phyloP scores from a whole-genome alignment of 2,113 vertebrate genomes.

The Callorhinus ursinus region DNA sequence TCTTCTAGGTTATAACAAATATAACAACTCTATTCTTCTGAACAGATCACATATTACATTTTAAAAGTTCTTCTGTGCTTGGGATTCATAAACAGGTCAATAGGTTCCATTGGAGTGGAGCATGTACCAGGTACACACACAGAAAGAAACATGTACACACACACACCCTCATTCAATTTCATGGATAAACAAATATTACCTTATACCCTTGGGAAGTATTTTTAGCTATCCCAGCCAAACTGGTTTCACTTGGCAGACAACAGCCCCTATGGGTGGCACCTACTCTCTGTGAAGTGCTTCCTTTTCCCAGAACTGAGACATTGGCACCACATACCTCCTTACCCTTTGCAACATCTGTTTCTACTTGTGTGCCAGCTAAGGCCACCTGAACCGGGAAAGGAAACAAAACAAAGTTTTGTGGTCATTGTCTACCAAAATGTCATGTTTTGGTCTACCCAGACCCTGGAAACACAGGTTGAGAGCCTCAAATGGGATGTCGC shows the following conservation, averaged over 20 bases:
- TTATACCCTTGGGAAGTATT: constrained; percentile 45
- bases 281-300: constrained; percentile 75
- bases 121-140: neutral
- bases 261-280: constrained; percentile 66
- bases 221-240: constrained; percentile 67
- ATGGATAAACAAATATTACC: constrained; percentile 57
- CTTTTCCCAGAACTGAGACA: constrained; percentile 75
- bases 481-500: neutral
- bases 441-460: constrained; percentile 9
- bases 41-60: constrained; percentile 34
- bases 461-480: constrained; percentile 47
- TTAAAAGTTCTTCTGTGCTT: constrained; percentile 22
- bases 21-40: constrained; percentile 10
- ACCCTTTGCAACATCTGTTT: constrained; percentile 69
- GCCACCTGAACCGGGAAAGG: constrained; percentile 66
- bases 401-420: constrained; percentile 74
- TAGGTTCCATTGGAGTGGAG: neutral
- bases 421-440: constrained; percentile 48
- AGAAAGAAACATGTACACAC: constrained; percentile 3
- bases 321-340: constrained; percentile 41
- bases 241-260: constrained; percentile 78
- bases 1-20: neutral
- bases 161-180: constrained; percentile 22
- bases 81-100: constrained; percentile 36
- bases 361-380: constrained; percentile 61